Percentiles rank a stretch among this genome's conserved stretches.
phyloP scores from a whole-genome alignment of 2,888 invertebrate genomes.

The Eueremaeus valkanovi region DNA sequence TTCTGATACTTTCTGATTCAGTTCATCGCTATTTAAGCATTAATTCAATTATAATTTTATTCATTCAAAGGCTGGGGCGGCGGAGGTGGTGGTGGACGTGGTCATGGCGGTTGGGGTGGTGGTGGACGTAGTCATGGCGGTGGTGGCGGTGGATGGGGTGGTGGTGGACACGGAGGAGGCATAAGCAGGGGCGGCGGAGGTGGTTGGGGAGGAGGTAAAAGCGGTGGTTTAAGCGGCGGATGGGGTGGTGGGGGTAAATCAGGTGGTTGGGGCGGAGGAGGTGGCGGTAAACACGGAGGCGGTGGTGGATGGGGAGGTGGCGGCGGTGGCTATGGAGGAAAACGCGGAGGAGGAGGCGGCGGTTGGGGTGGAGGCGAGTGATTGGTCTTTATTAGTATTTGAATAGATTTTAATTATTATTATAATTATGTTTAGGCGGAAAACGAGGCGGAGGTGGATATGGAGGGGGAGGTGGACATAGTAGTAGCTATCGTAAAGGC shows the following conservation, averaged over 20 bases:
- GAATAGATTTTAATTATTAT: too few relatives aligned
- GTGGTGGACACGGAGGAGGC: neutral
- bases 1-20: too few relatives aligned
- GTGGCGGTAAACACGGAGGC: neutral
- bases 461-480: neutral
- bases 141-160: neutral
- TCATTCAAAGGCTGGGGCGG: constrained; percentile 1
- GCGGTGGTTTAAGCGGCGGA: neutral
- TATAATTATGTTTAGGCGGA: too few relatives aligned
- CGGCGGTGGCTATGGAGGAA: neutral
- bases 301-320: neutral
- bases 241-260: neutral
- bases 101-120: neutral
- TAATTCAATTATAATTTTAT: neutral
- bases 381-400: neutral
- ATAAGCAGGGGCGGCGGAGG: neutral
- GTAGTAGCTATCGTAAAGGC: neutral
- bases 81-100: neutral
- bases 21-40: too few relatives aligned
- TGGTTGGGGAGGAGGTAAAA: neutral
- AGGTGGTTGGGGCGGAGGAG: neutral
- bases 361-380: neutral
- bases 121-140: neutral
- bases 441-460: neutral
- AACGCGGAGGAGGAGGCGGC: neutral